phyloP scores from a whole-genome alignment of 2,797 vertebrate species.

The Coccyzus lansbergi region DNA sequence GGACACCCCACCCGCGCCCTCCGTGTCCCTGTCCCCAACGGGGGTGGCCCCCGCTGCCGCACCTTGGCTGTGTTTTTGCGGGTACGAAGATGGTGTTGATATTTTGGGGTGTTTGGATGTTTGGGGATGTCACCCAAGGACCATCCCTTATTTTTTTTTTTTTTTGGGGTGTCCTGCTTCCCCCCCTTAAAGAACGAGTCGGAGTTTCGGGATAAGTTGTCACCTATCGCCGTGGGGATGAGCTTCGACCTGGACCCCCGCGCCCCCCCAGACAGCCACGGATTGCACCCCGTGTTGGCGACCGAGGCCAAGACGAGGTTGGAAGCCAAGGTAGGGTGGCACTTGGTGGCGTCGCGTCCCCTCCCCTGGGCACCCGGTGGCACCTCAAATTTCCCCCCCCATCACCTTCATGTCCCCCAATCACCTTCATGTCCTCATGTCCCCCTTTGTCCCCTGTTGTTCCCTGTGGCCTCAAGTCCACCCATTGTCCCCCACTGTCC shows the following conservation, averaged over 20 bases:
- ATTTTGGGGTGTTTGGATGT: too few relatives aligned
- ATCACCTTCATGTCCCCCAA: too few relatives aligned
- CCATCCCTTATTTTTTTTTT: too few relatives aligned
- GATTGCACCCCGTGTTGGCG: conserved; percentile 63
- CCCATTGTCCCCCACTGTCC: too few relatives aligned
- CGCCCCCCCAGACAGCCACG: conserved; percentile 81
- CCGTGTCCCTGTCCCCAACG: neutral
- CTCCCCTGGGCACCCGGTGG: rapidly evolving
- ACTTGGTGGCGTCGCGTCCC: too few relatives aligned
- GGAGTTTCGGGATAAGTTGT: conserved; percentile 94
- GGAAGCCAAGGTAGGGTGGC: neutral
- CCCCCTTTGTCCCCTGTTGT: too few relatives aligned
- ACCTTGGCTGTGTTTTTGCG: neutral
- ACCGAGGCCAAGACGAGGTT: neutral
- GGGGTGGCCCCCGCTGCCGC: neutral
- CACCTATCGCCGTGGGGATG: conserved; percentile 86
- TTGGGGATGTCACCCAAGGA: too few relatives aligned
- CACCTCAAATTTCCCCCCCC: too few relatives aligned
- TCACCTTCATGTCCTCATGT: too few relatives aligned
- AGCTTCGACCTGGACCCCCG: conserved; percentile 88
- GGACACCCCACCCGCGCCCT: neutral
- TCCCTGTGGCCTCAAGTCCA: too few relatives aligned
- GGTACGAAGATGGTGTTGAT: neutral
- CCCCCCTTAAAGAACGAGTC: too few relatives aligned
- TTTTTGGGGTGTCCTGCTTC: too few relatives aligned